phyloP scores from a whole-genome alignment of 2,888 invertebrate species.

The Cerceris ruficornis region DNA sequence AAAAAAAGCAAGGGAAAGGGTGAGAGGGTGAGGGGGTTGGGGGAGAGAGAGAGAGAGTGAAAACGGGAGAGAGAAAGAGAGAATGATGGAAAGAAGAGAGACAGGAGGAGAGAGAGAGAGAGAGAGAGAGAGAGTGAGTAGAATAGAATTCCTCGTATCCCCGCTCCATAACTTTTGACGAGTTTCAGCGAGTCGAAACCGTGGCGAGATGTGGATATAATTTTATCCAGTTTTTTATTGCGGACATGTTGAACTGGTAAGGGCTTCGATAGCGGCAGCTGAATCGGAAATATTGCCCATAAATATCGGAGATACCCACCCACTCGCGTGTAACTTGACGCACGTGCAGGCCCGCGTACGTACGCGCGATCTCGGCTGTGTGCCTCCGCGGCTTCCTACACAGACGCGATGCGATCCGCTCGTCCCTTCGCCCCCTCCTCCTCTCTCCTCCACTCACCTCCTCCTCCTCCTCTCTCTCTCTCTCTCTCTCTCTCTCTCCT shows the following conservation, averaged over 20 bases:
- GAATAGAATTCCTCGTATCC: conserved; percentile 67
- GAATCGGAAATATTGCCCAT: conserved; percentile 82
- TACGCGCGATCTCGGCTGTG: conserved; percentile 33
- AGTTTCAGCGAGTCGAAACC: conserved; percentile 75
- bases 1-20: conserved; percentile 7
- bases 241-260: conserved; percentile 81
- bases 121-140: conserved; percentile 30
- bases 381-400: conserved; percentile 23
- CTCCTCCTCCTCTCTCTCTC: too few relatives aligned
- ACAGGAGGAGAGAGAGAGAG: too few relatives aligned
- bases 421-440: conserved; percentile 3
- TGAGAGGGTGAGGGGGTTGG: conserved; percentile 22
- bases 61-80: background rate
- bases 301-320: conserved; percentile 80
- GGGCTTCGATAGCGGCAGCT: conserved; percentile 80
- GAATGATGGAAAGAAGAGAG: too few relatives aligned
- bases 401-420: conserved; percentile 29
- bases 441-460: too few relatives aligned
- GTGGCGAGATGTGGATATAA: conserved; percentile 80
- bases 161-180: conserved; percentile 78
- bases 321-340: conserved; percentile 68
- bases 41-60: background rate
- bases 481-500: too few relatives aligned
- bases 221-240: conserved; percentile 81
- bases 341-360: conserved; percentile 57